A percentile compares a stretch with the other conserved stretches of the same genome.
phyloP scores from a whole-genome alignment of 2,888 invertebrate species.

The Sinotaia quadrata region DNA sequence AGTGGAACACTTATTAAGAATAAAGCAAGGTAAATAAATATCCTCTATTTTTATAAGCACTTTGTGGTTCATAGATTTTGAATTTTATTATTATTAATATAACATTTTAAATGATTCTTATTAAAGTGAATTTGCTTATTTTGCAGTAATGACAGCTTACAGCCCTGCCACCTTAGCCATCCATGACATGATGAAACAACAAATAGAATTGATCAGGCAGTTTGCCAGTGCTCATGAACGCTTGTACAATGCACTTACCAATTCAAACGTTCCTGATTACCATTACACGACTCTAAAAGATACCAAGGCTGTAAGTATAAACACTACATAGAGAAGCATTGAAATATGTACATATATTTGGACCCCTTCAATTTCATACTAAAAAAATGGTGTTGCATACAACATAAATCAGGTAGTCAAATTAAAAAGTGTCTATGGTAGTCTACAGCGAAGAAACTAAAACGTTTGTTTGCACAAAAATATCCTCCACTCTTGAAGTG shows the following conservation, averaged over 20 bases:
- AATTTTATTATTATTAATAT: too few relatives aligned
- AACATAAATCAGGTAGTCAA: too few relatives aligned
- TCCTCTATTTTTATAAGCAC: too few relatives aligned
- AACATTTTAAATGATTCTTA: background rate
- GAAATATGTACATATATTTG: background rate
- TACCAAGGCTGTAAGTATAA: constrained; percentile 56
- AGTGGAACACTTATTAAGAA: too few relatives aligned
- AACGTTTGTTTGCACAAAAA: too few relatives aligned
- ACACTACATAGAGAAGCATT: background rate
- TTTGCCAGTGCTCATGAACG: constrained; percentile 55
- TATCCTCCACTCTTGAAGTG: too few relatives aligned
- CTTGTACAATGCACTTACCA: constrained; percentile 52
- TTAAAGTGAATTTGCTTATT: background rate
- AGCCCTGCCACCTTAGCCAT: constrained; percentile 59
- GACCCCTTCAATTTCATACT: too few relatives aligned
- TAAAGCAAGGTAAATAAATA: too few relatives aligned
- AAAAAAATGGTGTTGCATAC: too few relatives aligned
- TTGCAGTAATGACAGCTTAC: constrained; percentile 61
- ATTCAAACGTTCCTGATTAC: constrained; percentile 47
- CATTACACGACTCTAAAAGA: constrained; percentile 64
- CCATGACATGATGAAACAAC: constrained; percentile 63
- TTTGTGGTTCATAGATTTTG: too few relatives aligned
- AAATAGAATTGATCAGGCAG: constrained; percentile 57
- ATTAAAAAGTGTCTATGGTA: too few relatives aligned
- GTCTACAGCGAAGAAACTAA: too few relatives aligned